A percentile compares a stretch with the other conserved stretches of the same genome.
phyloP scores from a whole-genome alignment of 2,113 vertebrate genomes.

The Spizaetus ornatus region DNA sequence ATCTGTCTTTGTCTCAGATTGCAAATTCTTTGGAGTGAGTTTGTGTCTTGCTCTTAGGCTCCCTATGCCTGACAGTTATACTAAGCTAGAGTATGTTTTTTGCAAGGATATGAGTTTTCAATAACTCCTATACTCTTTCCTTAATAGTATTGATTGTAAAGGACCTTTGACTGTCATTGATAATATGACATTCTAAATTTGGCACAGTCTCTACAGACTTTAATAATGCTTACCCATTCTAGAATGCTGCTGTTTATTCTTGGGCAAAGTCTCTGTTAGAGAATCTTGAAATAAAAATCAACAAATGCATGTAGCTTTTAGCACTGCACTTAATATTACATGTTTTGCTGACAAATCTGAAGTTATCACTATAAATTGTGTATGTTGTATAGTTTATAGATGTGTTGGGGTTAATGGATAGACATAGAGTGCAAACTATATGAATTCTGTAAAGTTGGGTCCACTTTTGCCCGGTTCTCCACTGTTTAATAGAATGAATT shows the following conservation, averaged over 20 bases:
- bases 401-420: background rate
- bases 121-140: background rate
- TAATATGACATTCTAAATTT: background rate
- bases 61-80: background rate
- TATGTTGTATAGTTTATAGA: background rate
- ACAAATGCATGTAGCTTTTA: background rate
- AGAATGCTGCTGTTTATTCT: background rate
- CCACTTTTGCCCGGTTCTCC: background rate
- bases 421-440: background rate
- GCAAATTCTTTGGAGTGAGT: background rate
- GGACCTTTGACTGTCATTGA: background rate
- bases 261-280: background rate
- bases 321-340: background rate
- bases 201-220: background rate
- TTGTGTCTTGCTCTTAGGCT: background rate
- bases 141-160: background rate
- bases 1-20: background rate
- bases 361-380: background rate
- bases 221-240: background rate
- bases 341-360: background rate
- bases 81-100: background rate
- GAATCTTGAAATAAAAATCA: background rate
- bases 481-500: background rate
- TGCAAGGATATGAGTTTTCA: background rate
- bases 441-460: background rate